phyloP scores from a whole-genome alignment of 64 coral and sea anemone genomes.

The Orbicella faveolata region DNA sequence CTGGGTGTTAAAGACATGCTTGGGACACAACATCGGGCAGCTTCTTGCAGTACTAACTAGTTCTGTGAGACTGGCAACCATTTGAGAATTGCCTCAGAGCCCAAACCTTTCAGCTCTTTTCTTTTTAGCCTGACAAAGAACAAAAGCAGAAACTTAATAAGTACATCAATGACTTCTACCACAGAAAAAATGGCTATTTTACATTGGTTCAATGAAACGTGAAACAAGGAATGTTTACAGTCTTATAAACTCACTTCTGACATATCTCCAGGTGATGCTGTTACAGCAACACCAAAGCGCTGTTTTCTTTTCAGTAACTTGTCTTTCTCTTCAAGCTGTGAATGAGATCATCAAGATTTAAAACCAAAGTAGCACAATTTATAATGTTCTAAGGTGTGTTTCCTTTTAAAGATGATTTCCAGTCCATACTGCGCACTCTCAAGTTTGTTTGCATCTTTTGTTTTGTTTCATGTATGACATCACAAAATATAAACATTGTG shows the following conservation, averaged over 20 bases:
- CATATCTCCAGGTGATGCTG: slow-evolving; percentile 33
- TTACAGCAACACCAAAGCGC: slow-evolving; percentile 52
- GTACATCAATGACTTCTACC: no score
- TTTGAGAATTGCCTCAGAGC: not conserved
- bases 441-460: no score
- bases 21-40: no score
- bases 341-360: not conserved
- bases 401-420: not conserved
- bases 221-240: no score
- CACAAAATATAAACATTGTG: no score
- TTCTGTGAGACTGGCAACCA: not conserved
- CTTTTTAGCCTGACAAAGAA: slow-evolving; percentile 46
- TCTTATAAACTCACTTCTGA: slow-evolving; percentile 29
- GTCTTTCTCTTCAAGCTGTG: slow-evolving; percentile 47
- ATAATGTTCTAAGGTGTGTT: not conserved
- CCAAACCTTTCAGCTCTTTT: slow-evolving; percentile 66
- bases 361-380: no score
- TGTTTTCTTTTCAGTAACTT: slow-evolving; percentile 70
- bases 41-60: not conserved
- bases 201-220: no score
- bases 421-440: no score
- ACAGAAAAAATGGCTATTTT: no score
- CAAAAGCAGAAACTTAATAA: not conserved
- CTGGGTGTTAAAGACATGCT: not conserved
- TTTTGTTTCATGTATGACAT: no score